Evolutionary conservation across 2,797 vertebrate genomes (phyloP), one percentile per base, ranked within the genome.

Genomic region (Melopsittacus undulatus): DNA sequence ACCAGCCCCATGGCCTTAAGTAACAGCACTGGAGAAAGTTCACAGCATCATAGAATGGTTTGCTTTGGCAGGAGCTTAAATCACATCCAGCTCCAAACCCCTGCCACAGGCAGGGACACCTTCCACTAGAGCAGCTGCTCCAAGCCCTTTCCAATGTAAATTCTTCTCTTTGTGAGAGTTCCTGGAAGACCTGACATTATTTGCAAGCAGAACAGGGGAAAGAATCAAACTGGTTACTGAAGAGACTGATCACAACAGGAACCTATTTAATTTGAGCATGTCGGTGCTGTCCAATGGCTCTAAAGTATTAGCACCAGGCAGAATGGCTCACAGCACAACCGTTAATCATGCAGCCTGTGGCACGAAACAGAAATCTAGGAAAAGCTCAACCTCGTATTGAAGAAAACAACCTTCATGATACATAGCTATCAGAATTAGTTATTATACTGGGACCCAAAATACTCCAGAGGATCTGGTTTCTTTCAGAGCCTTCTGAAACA

Each of bases 401-500:
- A 2, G 5, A 74, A 75, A 74, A 91, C 49, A 79, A 84, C 38
- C 64, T 87, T 45, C 36, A 66, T 67, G 78, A 48, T 73, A 49
- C 77, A 52, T 6, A 46, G 61, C 64, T 51, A 68, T 15, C 30
- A 45, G 83, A 75, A 40, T 66, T 66, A 83, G 30, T n/a, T 30
- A 34, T 77, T 73, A 56, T 17, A 42, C 27, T 20, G 30, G 78
- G 89, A 63, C 68, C 85, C 78, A 80, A 74, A 77, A 59, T 12
- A 34, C 89, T 46, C 92, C 66, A 22, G 86, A 79, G 90, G 91
- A 52, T 32, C 52, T n/a, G 64, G 63, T 87, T 49, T 11, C 83
- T 91, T 92, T 73, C 92, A 88, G 86, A 92, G 83, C 42, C 89
- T 93, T 48, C 83, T 66, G 74, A 62, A 80, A 64, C 69, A 72